Conservation (phyloP, 2,888 invertebrate genomes). For the Dusona sp. region DNA sequence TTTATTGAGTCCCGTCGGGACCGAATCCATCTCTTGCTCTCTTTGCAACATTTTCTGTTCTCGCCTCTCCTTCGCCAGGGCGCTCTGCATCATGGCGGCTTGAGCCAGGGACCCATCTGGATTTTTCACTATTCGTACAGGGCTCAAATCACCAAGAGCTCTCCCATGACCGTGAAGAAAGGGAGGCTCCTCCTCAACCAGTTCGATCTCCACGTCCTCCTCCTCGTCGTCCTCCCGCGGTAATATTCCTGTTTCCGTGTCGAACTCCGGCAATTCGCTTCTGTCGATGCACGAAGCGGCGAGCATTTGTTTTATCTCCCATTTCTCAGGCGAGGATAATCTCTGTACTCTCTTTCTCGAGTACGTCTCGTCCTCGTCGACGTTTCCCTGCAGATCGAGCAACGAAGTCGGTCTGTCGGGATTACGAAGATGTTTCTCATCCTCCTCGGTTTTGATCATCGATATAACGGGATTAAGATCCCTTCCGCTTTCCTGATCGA, state of each 20-base stretch:
- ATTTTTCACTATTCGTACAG: conserved; percentile 98
- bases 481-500: conserved; percentile 96
- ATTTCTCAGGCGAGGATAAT: conserved; percentile 97
- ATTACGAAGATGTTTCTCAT: conserved; percentile 92
- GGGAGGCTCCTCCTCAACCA: conserved; percentile 99
- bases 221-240: conserved; percentile 97
- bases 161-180: conserved; percentile 97
- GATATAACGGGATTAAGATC: conserved; percentile 96
- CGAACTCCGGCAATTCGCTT: conserved; percentile 98
- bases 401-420: conserved; percentile 93
- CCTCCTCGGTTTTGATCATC: conserved; percentile 87
- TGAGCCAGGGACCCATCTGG: conserved; percentile 99
- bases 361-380: conserved; percentile 92
- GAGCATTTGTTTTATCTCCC: conserved; percentile 96
- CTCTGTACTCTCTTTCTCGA: conserved; percentile 94
- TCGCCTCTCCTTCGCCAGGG: conserved; percentile 97
- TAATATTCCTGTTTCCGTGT: conserved; percentile 96
- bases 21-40: conserved; percentile 95
- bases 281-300: conserved; percentile 86
- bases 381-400: conserved; percentile 85
- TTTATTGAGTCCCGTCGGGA: conserved; percentile 93
- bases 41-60: conserved; percentile 98
- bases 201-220: conserved; percentile 98
- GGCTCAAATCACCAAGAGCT: conserved; percentile 95
- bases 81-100: conserved; percentile 99